Base-by-base conservation (phyloP, 1,140 invertebrate species). In the Drosophila prosaltans region DNA sequence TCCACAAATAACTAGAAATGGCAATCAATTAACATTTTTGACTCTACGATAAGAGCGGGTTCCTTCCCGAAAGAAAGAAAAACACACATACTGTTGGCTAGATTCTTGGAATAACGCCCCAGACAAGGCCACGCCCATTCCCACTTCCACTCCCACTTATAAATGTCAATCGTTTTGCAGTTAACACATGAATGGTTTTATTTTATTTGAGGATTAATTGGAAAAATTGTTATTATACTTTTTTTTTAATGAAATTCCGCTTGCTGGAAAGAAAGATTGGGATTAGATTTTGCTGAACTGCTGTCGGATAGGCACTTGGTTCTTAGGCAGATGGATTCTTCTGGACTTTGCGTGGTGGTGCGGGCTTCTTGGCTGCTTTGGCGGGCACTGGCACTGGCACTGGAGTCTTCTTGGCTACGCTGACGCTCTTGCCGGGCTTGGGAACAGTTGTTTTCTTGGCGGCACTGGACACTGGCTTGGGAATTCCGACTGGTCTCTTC, bases 171-270 rank as follows among this genome's bases (percentile, higher is more conserved):
- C 9, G 21, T 24, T 36, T 72, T 80, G 78, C 78, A 80, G 67
- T 70, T 68, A 39, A 69, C 61, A 76, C 69, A 81, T 79, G 76
- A 76, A 79, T 65, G 67, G 62, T 57, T 51, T 40, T 57, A 41
- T 78, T 80, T 68, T 84, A 84, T 84, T 88, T 88, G 45, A 26
- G 45, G 45, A 51, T 51, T 51, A 51, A 51, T 51, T 51, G 21
- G 26, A 72, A 67, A 88, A 3, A 30, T 2, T 30, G 2, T 36
- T 36, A 36, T 5, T 36, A 6, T 36, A 4, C 6, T 36, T 1
- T 36, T 84, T 83, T 68, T 63, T 77, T 68, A 78, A 89, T 81
- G 84, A 78, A 88, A 84, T 89, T 89, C 84, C 84, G 84, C 84
- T 89, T 89, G 85, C 63, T 75, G 45, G 54, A 74, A 41, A 63